A percentile compares a stretch with the other conserved stretches of the same genome.
phyloP scores from a whole-genome alignment of 2,888 invertebrate species.

The Ischnura elegans region DNA sequence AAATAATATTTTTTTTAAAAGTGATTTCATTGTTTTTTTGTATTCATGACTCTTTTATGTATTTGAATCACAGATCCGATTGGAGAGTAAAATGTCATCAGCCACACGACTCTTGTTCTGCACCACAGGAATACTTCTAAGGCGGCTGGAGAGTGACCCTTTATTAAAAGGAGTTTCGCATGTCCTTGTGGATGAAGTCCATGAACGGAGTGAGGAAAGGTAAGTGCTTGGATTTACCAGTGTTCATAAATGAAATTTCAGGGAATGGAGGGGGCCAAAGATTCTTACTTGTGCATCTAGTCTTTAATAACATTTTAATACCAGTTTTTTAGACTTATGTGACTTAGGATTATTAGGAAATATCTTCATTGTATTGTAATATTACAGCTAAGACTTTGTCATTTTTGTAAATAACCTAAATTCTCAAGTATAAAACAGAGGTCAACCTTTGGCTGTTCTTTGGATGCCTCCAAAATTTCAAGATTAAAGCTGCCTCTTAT shows the following conservation, averaged over 20 bases:
- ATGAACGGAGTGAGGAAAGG: constrained; percentile 93
- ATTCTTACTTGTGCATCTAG: neutral
- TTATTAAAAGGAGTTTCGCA: constrained; percentile 89
- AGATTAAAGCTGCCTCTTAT: too few relatives aligned
- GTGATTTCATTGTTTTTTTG: too few relatives aligned
- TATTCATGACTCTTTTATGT: neutral
- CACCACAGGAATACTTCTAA: constrained; percentile 93
- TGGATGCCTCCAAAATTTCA: too few relatives aligned
- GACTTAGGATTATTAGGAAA: too few relatives aligned
- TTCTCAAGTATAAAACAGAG: too few relatives aligned
- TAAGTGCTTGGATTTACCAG: constrained; percentile 76
- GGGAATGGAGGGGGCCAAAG: neutral
- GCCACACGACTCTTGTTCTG: constrained; percentile 93
- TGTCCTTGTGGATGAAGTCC: constrained; percentile 94
- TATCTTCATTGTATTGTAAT: too few relatives aligned
- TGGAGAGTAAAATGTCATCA: constrained; percentile 88
- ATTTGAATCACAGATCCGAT: constrained; percentile 83
- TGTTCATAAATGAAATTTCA: neutral
- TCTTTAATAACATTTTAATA: too few relatives aligned
- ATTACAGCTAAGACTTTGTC: too few relatives aligned
- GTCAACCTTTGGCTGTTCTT: too few relatives aligned
- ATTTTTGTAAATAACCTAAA: too few relatives aligned
- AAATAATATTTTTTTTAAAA: too few relatives aligned
- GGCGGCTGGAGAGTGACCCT: constrained; percentile 90
- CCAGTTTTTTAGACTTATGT: too few relatives aligned